Evolutionary conservation across 2,797 vertebrate genomes (phyloP).

Genomic region (Discoglossus pictus): DNA sequence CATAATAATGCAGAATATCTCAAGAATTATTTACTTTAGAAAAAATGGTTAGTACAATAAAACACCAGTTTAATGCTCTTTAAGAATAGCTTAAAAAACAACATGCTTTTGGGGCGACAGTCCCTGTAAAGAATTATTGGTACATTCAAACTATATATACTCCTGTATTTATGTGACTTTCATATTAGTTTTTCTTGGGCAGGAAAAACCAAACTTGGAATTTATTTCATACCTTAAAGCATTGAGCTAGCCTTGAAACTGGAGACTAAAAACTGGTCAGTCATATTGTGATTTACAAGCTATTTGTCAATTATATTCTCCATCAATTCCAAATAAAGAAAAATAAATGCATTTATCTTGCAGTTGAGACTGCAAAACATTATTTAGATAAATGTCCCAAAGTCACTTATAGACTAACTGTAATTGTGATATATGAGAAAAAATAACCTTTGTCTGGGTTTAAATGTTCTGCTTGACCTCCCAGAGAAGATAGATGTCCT

Average conservation of each 20-base stretch:
- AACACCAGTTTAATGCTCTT: no score
- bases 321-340: conserved; percentile 26
- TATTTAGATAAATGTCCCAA: conserved; percentile 39
- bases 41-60: no score
- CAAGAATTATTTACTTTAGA: no score
- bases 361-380: conserved; percentile 28
- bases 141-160: no score
- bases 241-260: neutral
- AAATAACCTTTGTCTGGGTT: conserved; percentile 36
- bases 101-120: no score
- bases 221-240: neutral
- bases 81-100: no score
- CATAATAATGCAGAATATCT: no score
- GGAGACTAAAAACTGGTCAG: conserved; percentile 5
- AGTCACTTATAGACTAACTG: conserved; percentile 29
- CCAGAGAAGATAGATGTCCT: conserved; percentile 19
- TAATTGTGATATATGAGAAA: conserved; percentile 41
- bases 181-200: no score
- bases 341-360: conserved; percentile 32
- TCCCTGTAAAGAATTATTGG: no score
- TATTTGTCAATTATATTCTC: neutral
- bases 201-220: no score
- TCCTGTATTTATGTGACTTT: no score
- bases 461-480: conserved; percentile 36
- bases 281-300: neutral